Evolutionary conservation across 1,140 invertebrate genomes (phyloP).

Genomic region (Rhopalosiphum padi): DNA sequence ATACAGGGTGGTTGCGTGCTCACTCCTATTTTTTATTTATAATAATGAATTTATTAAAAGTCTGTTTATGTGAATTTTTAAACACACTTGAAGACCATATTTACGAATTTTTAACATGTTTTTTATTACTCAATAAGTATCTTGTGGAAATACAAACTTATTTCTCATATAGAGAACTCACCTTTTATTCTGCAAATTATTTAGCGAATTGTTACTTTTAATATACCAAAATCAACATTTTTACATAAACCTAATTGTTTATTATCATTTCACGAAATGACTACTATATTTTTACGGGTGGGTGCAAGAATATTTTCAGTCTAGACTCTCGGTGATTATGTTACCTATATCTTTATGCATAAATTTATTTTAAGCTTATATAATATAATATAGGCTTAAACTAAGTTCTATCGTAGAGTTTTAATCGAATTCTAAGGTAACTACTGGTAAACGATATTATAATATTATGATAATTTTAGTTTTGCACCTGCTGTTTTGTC

Average conservation of each 20-base stretch:
- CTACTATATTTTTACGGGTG: not conserved
- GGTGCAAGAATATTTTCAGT: not conserved
- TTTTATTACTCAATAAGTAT: too few species aligned
- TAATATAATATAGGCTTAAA: not conserved
- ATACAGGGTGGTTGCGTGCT: not conserved
- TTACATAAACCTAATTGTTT: too few species aligned
- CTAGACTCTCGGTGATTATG: not conserved
- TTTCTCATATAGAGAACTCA: too few species aligned
- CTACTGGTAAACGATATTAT: not conserved
- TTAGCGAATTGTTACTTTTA: too few species aligned
- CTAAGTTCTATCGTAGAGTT: not conserved
- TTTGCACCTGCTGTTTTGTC: not conserved
- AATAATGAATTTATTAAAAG: too few species aligned
- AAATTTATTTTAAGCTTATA: not conserved
- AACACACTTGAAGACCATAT: too few species aligned
- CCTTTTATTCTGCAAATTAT: too few species aligned
- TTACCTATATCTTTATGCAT: not conserved
- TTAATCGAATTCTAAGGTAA: not conserved
- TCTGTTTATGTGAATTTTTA: too few species aligned
- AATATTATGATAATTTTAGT: not conserved
- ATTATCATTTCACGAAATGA: not conserved
- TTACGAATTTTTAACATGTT: too few species aligned
- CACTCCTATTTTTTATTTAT: too few species aligned
- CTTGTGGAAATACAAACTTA: too few species aligned
- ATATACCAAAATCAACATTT: too few species aligned